Base-by-base conservation (phyloP, 1,140 invertebrate species). In the Drosophila yakuba region DNA sequence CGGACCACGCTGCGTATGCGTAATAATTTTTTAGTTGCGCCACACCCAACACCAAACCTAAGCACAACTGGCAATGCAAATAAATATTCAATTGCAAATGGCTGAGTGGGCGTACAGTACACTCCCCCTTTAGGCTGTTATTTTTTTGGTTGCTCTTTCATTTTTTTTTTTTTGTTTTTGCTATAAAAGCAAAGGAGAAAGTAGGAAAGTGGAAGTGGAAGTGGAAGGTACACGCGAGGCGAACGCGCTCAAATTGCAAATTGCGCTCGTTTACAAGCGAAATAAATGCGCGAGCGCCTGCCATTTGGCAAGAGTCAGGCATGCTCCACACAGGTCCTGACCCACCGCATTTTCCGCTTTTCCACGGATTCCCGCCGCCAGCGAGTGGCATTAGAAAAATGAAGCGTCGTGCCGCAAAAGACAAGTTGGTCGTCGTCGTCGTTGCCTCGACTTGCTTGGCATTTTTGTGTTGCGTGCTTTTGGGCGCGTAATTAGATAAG, bases 71-170 rank as follows among this genome's bases (percentile, higher is more conserved):
- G 35, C 59, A 63, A 45, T 71, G 62, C 63, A 69, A 69, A 84
- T 84, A 84, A 84, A 84, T 84, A 85, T 84, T 84, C 78, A 84
- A 86, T 85, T 80, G 80, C 77, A 57, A 85, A 85, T 76, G 80
- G 59, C 52, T 39, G 36, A 50, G 25, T 15, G 47, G 48, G 15
- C 25, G 48, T 4, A 35, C 48, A 25, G 35, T 17, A n/a, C 39
- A 47, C 39, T 38, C 52, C 38, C 25, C 7, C 12, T 35, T 44
- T 43, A 2, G 28, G 28, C 28, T 8, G 28, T 8, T 2, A 2
- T 32, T 32, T 32, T 8, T 8, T 32, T 32, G 23, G 23, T 25
- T 25, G 23, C 7, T 32, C 0, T 2, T 4, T 1, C 4, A 1
- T 5, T 7, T 15, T 15, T 15, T 14, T 7, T 41, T 14, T 15